Evolutionary conservation across 2,113 vertebrate genomes (phyloP), one percentile per base, ranked within the genome.

Genomic region (Scatophagus argus): DNA sequence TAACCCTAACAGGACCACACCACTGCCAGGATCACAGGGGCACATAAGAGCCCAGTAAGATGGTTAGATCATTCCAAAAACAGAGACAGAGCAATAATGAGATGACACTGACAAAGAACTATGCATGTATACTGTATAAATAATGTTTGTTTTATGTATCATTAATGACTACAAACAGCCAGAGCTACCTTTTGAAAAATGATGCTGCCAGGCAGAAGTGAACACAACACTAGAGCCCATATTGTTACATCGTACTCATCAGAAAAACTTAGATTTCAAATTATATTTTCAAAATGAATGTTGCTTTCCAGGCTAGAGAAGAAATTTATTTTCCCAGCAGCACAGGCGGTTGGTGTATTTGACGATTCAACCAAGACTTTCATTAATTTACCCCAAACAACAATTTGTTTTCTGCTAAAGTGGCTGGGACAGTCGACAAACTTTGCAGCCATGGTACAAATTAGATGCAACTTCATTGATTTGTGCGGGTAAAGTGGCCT

Each of bases 401-500:
- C 11, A 0, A 84, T 86, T 79, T 87, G 78, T 88, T 89, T 85
- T 80, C 69, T 58, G 51, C 77, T 62, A 44, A 89, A 87, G 75
- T 74, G 73, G 54, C 47, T 43, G n/a, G 19, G 16, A 77, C 59
- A 77, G 69, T 81, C 69, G 63, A 71, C 74, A 41, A 79, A 83
- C 49, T 71, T 74, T 83, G 54, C 51, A 80, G 78, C 72, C 78
- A 39, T 52, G 52, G 64, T 25, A 67, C 52, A 87, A 81, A 91
- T 89, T 74, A 85, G 74, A 91, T 77, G 79, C 72, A 81, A 76
- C 73, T 71, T n/a, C 76, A 84, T 92, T 82, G 88, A 90, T 88
- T 78, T 44, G 32, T 46, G 23, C 32, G 59, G 60, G 70, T 83
- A 69, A 63, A 84, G 55, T 21, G 21, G 62, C 56, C 67, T 78